Conservation (phyloP, 1,140 invertebrate genomes). For the Ruditapes philippinarum region DNA sequence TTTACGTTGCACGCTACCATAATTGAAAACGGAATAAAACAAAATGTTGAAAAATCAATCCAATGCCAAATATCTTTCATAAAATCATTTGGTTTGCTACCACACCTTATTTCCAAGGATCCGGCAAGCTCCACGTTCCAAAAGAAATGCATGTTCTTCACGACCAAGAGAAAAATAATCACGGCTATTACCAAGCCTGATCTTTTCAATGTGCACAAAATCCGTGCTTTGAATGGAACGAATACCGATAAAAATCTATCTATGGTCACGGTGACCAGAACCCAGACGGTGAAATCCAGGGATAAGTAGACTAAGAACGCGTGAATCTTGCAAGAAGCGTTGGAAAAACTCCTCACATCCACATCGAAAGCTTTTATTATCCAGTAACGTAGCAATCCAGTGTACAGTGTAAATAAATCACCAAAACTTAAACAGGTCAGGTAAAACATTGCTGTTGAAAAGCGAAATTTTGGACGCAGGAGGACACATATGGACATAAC, state of each 20-base stretch:
- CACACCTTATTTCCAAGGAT: slow-evolving; percentile 54
- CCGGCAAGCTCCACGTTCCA: slow-evolving; percentile 71
- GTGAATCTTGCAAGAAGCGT: slow-evolving; percentile 75
- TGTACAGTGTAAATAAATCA: slow-evolving; percentile 77
- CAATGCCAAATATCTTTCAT: slow-evolving; percentile 79
- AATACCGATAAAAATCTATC: slow-evolving; percentile 78
- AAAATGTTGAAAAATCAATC: slow-evolving; percentile 83
- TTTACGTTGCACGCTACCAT: slow-evolving; percentile 79
- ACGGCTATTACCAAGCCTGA: slow-evolving; percentile 56
- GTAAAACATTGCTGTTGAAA: slow-evolving; percentile 79
- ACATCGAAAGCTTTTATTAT: slow-evolving; percentile 67
- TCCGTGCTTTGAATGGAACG: slow-evolving; percentile 72
- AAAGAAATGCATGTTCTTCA: slow-evolving; percentile 80
- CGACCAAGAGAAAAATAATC: slow-evolving; percentile 51
- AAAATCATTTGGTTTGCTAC: slow-evolving; percentile 64
- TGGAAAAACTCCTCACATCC: slow-evolving; percentile 71
- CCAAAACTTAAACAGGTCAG: slow-evolving; percentile 75
- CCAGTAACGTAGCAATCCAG: slow-evolving; percentile 77
- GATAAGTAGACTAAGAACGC: slow-evolving; percentile 78
- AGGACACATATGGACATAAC: slow-evolving; percentile 78
- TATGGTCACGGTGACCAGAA: slow-evolving; percentile 76
- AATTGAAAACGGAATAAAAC: slow-evolving; percentile 80
- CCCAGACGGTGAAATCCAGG: slow-evolving; percentile 76
- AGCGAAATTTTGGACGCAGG: slow-evolving; percentile 67
- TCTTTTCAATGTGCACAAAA: slow-evolving; percentile 67